These are phyloP conservation scores for Pionites leucogaster DNA, from an alignment of 2,113 vertebrate species.

Conservation along the genomic window DNA sequence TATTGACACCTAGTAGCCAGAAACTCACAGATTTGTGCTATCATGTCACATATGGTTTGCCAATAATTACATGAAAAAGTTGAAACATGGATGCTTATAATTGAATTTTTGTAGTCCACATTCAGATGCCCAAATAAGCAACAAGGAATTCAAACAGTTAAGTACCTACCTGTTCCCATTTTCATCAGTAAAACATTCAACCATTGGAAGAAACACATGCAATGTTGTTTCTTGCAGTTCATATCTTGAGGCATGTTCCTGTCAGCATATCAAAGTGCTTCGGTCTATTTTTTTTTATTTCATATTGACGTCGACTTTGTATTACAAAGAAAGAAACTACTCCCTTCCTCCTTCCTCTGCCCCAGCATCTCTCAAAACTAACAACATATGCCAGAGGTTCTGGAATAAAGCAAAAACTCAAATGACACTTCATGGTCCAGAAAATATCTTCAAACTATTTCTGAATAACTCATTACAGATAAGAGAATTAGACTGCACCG, in stretches of 20 bases:
- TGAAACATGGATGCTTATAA: background rate
- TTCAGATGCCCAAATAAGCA: background rate
- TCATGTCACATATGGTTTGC: background rate
- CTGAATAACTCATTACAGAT: background rate
- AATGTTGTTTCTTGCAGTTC: background rate
- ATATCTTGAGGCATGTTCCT: background rate
- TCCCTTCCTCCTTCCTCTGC: background rate
- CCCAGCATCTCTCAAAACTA: background rate
- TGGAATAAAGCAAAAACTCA: background rate
- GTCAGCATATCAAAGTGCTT: background rate
- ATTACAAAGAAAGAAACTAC: background rate
- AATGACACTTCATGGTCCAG: background rate
- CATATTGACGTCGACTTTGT: background rate
- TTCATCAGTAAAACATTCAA: background rate
- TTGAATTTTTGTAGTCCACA: background rate
- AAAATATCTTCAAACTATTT: background rate
- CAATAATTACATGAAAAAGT: background rate
- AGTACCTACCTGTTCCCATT: background rate
- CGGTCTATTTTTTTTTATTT: background rate
- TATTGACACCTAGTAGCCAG: background rate
- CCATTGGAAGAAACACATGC: background rate
- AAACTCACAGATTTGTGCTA: background rate
- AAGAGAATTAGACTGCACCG: background rate
- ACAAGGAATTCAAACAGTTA: background rate
- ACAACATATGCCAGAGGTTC: background rate